Percentiles rank a stretch among this genome's conserved stretches.
Conservation (phyloP, 2,797 vertebrate genomes). For the Staurois parvus region DNA sequence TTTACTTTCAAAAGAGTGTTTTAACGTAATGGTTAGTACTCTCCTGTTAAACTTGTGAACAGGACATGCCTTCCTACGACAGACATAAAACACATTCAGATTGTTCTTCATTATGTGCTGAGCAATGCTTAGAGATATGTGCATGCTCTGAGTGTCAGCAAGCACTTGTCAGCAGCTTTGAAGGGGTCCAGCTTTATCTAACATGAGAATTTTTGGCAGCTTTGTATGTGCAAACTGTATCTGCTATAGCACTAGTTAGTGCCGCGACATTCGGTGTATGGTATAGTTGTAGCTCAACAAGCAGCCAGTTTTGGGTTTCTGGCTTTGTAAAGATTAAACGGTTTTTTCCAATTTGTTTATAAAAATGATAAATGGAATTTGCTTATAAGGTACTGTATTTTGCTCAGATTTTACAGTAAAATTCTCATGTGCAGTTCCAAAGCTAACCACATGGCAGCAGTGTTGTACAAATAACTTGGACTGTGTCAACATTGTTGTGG, state of each 20-base stretch:
- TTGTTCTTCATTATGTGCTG: neutral
- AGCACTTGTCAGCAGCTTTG: slow-evolving; percentile 18
- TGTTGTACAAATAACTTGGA: neutral
- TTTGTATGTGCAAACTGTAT: neutral
- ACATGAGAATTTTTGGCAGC: neutral
- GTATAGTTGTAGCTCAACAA: too few relatives aligned
- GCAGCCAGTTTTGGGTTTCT: too few relatives aligned
- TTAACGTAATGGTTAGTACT: too few relatives aligned
- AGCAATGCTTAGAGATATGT: neutral
- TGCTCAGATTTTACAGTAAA: too few relatives aligned
- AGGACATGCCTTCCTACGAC: neutral
- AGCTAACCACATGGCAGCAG: slow-evolving; percentile 21
- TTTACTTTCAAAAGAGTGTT: too few relatives aligned
- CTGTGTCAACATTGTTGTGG: neutral
- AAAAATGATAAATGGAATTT: too few relatives aligned
- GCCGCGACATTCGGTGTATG: too few relatives aligned
- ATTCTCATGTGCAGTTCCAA: neutral
- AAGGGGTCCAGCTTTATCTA: neutral
- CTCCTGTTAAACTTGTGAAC: too few relatives aligned
- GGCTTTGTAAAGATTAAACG: too few relatives aligned
- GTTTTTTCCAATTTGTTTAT: too few relatives aligned
- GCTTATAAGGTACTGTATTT: too few relatives aligned
- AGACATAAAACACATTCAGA: neutral
- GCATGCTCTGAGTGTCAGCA: neutral
- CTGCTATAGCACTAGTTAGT: too few relatives aligned